A percentile compares a stretch with the other conserved stretches of the same genome.
These are phyloP conservation scores for Spilogale gracilis DNA, from an alignment of 2,113 vertebrate genomes.

Conservation along the genomic window DNA sequence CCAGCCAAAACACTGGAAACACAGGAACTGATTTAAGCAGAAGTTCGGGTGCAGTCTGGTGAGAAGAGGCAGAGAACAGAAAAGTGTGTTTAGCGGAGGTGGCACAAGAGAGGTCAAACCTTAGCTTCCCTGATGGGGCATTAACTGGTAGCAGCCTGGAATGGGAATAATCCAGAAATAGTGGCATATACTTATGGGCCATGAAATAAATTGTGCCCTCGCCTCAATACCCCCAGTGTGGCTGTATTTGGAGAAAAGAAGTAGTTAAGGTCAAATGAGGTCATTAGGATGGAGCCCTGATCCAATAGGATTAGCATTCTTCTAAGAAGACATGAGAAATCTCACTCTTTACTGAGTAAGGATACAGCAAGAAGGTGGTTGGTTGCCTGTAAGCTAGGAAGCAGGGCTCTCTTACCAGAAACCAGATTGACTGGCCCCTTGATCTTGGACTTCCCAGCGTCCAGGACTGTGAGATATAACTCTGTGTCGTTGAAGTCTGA, in stretches of 20 bases:
- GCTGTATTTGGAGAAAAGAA: neutral
- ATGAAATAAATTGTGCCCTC: neutral
- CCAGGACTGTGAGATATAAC: neutral
- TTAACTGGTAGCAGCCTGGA: neutral
- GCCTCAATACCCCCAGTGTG: neutral
- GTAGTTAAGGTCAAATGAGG: neutral
- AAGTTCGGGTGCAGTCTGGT: neutral
- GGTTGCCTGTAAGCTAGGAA: neutral
- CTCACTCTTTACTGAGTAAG: neutral
- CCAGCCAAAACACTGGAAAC: neutral
- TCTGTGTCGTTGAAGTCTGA: neutral
- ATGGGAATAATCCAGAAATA: neutral
- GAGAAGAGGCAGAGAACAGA: neutral
- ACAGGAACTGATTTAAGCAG: neutral
- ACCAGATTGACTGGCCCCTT: neutral
- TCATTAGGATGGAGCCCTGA: neutral
- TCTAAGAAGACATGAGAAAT: neutral
- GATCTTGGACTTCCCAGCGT: neutral
- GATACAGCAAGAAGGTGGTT: neutral
- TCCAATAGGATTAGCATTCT: neutral
- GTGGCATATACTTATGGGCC: no score
- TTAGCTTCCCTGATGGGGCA: neutral
- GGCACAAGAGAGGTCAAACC: neutral
- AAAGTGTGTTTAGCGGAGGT: neutral
- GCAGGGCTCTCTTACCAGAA: neutral